A percentile compares a stretch with the other conserved stretches of the same genome.
Conservation (phyloP, 2,888 invertebrate genomes). For the Dascillus cervinus region DNA sequence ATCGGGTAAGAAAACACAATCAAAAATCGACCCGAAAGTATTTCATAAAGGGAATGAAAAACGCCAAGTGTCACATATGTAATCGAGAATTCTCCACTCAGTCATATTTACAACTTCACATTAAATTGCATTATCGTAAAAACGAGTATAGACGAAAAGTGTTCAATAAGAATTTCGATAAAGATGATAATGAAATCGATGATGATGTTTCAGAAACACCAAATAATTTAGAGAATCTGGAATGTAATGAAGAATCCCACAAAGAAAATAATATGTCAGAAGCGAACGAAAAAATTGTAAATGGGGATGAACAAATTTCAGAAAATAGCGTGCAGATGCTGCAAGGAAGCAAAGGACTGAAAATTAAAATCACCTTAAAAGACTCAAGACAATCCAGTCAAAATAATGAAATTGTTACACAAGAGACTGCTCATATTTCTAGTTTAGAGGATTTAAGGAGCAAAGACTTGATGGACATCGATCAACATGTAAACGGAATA, state of each 20-base stretch:
- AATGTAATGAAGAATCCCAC: not conserved
- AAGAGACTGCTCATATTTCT: no score
- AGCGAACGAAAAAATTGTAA: constrained; percentile 1
- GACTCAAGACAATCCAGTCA: constrained; percentile 7
- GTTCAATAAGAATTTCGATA: constrained; percentile 24
- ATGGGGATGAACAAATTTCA: constrained; percentile 4
- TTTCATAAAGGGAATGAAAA: constrained; percentile 39
- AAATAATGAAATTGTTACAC: not conserved
- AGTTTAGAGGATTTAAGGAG: no score
- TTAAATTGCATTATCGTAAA: constrained; percentile 33
- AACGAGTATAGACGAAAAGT: constrained; percentile 35
- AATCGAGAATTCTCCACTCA: constrained; percentile 37
- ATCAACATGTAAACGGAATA: no score
- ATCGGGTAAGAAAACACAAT: constrained; percentile 35
- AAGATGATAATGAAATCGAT: constrained; percentile 8
- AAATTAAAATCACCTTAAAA: constrained; percentile 15
- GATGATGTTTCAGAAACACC: constrained; percentile 5
- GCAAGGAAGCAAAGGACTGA: constrained; percentile 7
- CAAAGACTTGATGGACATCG: no score
- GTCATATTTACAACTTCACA: constrained; percentile 37
- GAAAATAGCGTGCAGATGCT: constrained; percentile 1
- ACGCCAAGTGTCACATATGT: constrained; percentile 38
- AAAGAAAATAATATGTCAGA: not conserved
- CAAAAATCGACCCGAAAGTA: constrained; percentile 23
- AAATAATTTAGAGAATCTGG: no score